phyloP scores from a whole-genome alignment of 92 coral and sea anemone species.

The Parazoanthus atlanticus region DNA sequence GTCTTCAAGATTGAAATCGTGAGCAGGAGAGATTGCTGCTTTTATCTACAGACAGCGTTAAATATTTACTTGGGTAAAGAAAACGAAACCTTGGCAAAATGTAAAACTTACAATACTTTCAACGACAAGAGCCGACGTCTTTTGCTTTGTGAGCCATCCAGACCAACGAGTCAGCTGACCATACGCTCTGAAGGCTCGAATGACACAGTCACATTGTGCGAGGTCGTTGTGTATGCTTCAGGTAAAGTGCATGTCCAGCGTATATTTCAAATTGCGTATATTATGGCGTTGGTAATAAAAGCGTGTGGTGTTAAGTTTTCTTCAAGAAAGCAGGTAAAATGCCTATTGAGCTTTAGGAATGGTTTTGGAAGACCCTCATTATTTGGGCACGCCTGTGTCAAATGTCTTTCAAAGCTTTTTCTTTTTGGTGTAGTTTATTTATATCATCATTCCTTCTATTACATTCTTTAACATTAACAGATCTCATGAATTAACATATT shows the following conservation, averaged over 20 bases:
- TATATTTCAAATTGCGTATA: no score
- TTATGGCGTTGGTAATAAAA: no score
- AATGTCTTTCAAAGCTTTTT: no score
- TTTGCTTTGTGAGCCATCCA: slow-evolving; percentile 60
- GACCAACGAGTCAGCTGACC: slow-evolving; percentile 48
- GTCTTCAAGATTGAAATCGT: slow-evolving; percentile 48
- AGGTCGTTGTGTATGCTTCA: slow-evolving; percentile 62
- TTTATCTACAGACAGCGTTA: slow-evolving; percentile 39
- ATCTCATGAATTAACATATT: no score
- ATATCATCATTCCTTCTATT: no score
- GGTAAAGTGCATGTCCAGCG: slow-evolving; percentile 33
- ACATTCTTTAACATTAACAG: no score
- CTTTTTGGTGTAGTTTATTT: no score
- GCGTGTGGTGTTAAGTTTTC: no score
- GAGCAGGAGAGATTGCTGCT: slow-evolving; percentile 63
- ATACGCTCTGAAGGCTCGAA: slow-evolving; percentile 31
- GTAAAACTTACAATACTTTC: slow-evolving; percentile 47
- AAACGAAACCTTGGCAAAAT: slow-evolving; percentile 26
- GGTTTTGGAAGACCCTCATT: no score
- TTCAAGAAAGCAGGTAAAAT: no score
- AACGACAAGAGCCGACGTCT: slow-evolving; percentile 26
- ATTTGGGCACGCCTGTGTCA: no score
- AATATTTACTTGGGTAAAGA: slow-evolving; percentile 46
- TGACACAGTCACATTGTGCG: slow-evolving; percentile 50
- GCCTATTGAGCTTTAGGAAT: no score